Evolutionary conservation across 1,140 invertebrate species (phyloP), one percentile per base, ranked within the genome.

Genomic region (Patella vulgata): DNA sequence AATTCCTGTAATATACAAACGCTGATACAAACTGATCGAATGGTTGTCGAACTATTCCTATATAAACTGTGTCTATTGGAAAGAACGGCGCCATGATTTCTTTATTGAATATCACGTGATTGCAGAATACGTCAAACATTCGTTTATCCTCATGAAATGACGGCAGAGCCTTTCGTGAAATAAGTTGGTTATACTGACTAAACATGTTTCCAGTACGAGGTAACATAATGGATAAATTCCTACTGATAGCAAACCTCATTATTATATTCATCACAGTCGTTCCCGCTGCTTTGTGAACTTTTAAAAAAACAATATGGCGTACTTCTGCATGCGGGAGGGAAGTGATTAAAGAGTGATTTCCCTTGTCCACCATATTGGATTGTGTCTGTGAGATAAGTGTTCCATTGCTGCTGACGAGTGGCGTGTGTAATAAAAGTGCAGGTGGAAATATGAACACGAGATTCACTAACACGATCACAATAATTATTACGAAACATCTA

Each of bases 271-370:
- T 73, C 4, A 72, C 57, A 2, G 75, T 77, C 6, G 75, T 66
- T 47, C 75, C 75, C 3, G 73, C 77, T 1, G 77, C 63, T 62
- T 79, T 79, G 59, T 77, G 77, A 0, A 77, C 69, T 56, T 79
- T 79, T 8, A 79, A 14, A 53, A 73, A 79, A 11, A 69, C 69
- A 33, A 78, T 64, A 44, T 76, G 71, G 8, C 30, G 68, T 0
- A 65, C 51, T 53, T 74, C 63, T 1, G 31, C 33, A 8, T 36
- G 6, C 33, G 33, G 33, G n/a, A n/a, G n/a, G n/a, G n/a, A n/a
- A n/a, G n/a, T n/a, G n/a, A n/a, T n/a, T n/a, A n/a, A n/a, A n/a
- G n/a, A n/a, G n/a, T n/a, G n/a, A n/a, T n/a, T n/a, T n/a, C n/a
- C n/a, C n/a, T n/a, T n/a, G n/a, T n/a, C n/a, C n/a, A n/a, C n/a